phyloP scores from a whole-genome alignment of 2,797 vertebrate genomes.

The Chaetodon trifasciatus region DNA sequence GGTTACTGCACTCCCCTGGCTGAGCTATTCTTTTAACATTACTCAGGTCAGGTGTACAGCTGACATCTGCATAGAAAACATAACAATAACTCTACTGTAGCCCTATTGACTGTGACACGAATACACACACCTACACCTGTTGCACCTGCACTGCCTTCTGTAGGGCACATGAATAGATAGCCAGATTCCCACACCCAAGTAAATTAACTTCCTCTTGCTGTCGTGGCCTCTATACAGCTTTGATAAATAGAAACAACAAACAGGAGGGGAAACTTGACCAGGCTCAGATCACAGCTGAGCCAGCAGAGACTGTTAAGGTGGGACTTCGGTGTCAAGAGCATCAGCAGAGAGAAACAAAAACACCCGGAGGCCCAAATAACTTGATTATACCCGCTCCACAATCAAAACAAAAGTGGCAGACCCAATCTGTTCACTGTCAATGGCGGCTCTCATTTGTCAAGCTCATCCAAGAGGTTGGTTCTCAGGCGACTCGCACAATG shows the following conservation, averaged over 20 bases:
- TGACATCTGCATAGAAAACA: constrained; percentile 74
- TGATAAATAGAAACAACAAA: constrained; percentile 76
- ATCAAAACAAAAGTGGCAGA: constrained; percentile 86
- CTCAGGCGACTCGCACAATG: constrained; percentile 87
- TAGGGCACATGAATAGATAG: constrained; percentile 67
- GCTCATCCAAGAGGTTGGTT: constrained; percentile 86
- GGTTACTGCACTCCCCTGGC: constrained; percentile 74
- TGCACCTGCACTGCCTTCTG: constrained; percentile 75
- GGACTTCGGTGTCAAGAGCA: constrained; percentile 81
- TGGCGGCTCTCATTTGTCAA: constrained; percentile 86
- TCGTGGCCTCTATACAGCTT: constrained; percentile 55
- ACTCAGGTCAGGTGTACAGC: constrained; percentile 71
- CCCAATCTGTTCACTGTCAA: constrained; percentile 86
- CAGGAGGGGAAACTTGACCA: constrained; percentile 71
- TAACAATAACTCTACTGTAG: constrained; percentile 73
- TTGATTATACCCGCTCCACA: constrained; percentile 85
- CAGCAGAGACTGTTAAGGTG: constrained; percentile 72
- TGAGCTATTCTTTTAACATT: constrained; percentile 61
- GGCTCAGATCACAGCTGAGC: constrained; percentile 73
- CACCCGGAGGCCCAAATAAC: constrained; percentile 80
- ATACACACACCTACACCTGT: constrained; percentile 80
- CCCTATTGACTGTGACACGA: constrained; percentile 70
- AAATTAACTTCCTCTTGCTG: constrained; percentile 74
- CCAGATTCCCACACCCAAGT: constrained; percentile 80
- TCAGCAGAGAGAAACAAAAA: constrained; percentile 79